Evolutionary conservation across 2,888 invertebrate genomes (phyloP), one percentile per base, ranked within the genome.

Genomic region (Dryobota labecula): DNA sequence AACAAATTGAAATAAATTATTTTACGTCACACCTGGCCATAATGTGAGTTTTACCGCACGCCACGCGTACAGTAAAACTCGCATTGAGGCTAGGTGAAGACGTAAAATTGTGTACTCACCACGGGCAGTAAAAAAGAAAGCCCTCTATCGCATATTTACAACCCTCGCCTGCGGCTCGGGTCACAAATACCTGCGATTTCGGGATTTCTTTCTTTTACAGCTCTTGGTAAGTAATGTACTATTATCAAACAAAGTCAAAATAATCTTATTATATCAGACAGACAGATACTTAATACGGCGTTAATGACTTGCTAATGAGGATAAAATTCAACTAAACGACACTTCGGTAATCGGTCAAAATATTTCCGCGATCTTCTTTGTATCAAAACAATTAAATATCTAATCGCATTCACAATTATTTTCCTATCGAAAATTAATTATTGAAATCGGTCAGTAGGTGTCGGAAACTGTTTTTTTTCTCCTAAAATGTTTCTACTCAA

Each of bases 381-480:
- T 57, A 33, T 65, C 33, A 15, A 54, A 63, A 1, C 20, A 62
- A 60, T 76, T 56, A 49, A 24, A 53, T 73, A 65, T 51, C n/a
- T 72, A 69, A 67, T 74, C 57, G 41, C 5, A 13, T 54, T 27
- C 47, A 2, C 2, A 62, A 72, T 80, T 72, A 68, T 51, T 56
- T 45, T 47, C 30, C 36, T 41, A 71, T 82, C 33, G 11, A 68
- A 72, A 72, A 77, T 33, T 30, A 67, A 82, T 76, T 0, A 68
- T 61, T 67, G 2, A 82, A 61, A 47, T 78, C 67, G 82, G 78
- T 64, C 57, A 82, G 57, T 70, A 33, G 66, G 51, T 67, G 47
- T 57, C n/a, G 33, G 62, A 58, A 70, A 70, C 11, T 11, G 24
- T 20, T 64, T 54, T 24, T 18, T 60, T 60, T 43, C 1, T 27